Base-by-base conservation (phyloP, 2,113 vertebrate genomes). In the Laticauda laticaudata region DNA sequence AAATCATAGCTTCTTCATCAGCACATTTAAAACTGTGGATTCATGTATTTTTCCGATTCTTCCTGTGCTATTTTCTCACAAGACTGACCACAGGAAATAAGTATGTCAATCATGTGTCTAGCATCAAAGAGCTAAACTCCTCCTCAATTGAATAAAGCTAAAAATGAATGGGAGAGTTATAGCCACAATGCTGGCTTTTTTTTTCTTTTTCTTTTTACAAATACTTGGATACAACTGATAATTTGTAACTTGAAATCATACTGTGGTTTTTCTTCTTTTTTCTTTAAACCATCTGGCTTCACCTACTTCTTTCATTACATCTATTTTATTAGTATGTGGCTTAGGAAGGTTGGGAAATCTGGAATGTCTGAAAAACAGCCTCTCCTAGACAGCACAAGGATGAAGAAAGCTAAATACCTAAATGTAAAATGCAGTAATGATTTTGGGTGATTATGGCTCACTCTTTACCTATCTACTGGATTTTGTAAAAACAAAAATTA, bases 1-100 rank as follows among this genome's bases (percentile, higher is more conserved):
- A 97, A 95, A 96, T 95, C 92, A 94, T 93, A 92, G 64, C 93
- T 94, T 95, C 94, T 96, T 95, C 95, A 94, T 92, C 94, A 95
- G 89, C 93, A 93, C 94, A 96, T 96, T 81, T 93, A 96, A 96
- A 96, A 95, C 2, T 90, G 86, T 94, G 96, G 95, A 96, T 92
- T 97, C 94, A 94, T 86, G 64, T 39, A 7, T 81, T 39, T 86
- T 92, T 91, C 75, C 94, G 89, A 86, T 64, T 95, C 92, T 96
- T 95, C 92, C 93, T 86, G 18, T 93, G 91, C 56, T 88, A 92
- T 86, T 87, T 94, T 88, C 12, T 96, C 87, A 24, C 91, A 94
- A 92, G 53, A 95, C 89, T n/a, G 21, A 86, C 95, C 85, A 95
- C 93, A 20, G 85, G 59, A 93, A 95, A 88, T 20, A 93, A 29